Base-by-base conservation (phyloP, 2,888 invertebrate genomes). In the Rotaria macrura region DNA sequence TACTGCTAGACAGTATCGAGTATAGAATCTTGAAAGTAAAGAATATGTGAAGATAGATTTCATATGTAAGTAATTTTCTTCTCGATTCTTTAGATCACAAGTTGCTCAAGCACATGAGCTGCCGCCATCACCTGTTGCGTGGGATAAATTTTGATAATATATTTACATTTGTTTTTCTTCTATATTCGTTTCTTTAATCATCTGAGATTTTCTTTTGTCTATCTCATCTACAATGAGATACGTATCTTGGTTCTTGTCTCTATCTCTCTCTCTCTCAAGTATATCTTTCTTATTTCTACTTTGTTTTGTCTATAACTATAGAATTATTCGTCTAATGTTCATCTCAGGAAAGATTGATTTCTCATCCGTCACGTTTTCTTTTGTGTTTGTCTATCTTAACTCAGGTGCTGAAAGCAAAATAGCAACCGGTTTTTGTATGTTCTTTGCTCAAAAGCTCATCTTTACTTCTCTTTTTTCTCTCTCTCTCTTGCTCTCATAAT, bases 81-180 rank as follows among this genome's bases (percentile, higher is more conserved):
- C 57, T 72, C 25, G 9, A 29, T 40, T 25, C 20, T 34, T 54
- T 88, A 90, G 90, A 88, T 90, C 90, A 85, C 89, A 89, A 87
- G 90, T 98, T 91, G 98, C 98, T 89, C 97, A 97, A 92, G 96
- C 96, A 87, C 96, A 96, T 88, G 97, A 98, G 93, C 93, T 98
- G 92, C 97, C 97, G 90, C 97, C 97, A 74, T 97, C 97, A 90
- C 97, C 97, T 89, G 96, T 97, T 92, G 95, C 96, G 91, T 98
- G 97, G 98, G 86, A 86, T 49, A 57, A 84, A 43, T n/a, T 79
- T 79, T 79, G 23, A 79, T 74, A 40, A 23, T 43, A n/a, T n/a
- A 9, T n/a, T 79, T 34, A 17, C 17, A 43, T 25, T 79, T n/a
- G 9, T n/a, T 40, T 43, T 79, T 14, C 1, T 79, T 40, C 25